A percentile compares a stretch with the other conserved stretches of the same genome.
phyloP scores from a whole-genome alignment of 1,140 invertebrate species.

The Cotesia chilonis region DNA sequence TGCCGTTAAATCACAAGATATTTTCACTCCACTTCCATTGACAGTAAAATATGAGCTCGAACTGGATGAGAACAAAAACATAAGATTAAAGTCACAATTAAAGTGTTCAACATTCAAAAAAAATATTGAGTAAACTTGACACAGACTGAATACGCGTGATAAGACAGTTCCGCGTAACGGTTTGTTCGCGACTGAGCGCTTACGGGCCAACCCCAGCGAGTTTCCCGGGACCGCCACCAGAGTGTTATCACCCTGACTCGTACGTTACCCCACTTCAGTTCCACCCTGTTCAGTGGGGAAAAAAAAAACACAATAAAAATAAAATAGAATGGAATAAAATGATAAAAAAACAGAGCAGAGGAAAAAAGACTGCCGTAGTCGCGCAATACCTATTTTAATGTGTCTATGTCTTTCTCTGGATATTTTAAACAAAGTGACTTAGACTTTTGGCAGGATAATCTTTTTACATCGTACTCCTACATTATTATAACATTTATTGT shows the following conservation, averaged over 20 bases:
- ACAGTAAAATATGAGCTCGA: too few species aligned
- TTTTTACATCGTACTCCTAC: too few species aligned
- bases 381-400: too few species aligned
- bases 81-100: neutral
- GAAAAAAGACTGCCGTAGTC: neutral
- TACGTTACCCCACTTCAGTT: constrained; percentile 24
- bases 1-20: too few species aligned
- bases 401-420: too few species aligned
- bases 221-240: constrained; percentile 50
- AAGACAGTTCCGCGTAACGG: constrained; percentile 48
- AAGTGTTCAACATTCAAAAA: neutral
- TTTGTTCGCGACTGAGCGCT: constrained; percentile 52
- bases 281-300: constrained; percentile 33
- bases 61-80: too few species aligned
- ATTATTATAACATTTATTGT: too few species aligned
- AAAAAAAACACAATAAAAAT: constrained; percentile 36
- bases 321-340: neutral
- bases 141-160: constrained; percentile 36
- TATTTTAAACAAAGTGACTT: too few species aligned
- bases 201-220: constrained; percentile 50
- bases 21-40: too few species aligned
- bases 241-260: constrained; percentile 47
- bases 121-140: constrained; percentile 1
- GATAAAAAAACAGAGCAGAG: neutral
- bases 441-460: too few species aligned